Percentiles rank a stretch among this genome's conserved stretches.
These are phyloP conservation scores for Rapana venosa DNA, from an alignment of 2,888 invertebrate species.

Conservation along the genomic window DNA sequence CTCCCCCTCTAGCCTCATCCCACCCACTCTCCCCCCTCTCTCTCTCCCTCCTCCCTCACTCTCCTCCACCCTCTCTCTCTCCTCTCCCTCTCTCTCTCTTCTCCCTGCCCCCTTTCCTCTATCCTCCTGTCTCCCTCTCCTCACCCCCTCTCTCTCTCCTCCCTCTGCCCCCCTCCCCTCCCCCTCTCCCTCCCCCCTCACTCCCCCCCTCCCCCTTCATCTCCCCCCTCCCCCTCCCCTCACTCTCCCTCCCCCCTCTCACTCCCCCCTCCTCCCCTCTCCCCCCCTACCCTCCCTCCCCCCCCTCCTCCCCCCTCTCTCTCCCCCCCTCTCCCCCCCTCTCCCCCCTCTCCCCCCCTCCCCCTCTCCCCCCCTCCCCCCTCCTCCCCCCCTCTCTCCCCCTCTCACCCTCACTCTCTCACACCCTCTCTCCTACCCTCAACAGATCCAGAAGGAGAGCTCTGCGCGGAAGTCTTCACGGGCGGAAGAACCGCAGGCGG, in stretches of 20 bases:
- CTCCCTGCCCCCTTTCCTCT: not conserved
- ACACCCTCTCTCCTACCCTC: too few relatives aligned
- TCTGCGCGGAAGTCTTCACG: not conserved
- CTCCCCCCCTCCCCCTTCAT: too few relatives aligned
- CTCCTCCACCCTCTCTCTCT: not conserved
- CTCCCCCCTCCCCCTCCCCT: too few relatives aligned
- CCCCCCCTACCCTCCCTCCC: not conserved
- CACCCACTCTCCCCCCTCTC: too few relatives aligned
- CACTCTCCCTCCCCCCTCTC: too few relatives aligned
- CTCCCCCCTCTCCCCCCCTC: not conserved
- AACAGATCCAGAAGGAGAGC: not conserved
- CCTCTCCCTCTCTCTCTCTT: not conserved
- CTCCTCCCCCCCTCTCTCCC: too few relatives aligned
- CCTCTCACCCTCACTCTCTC: too few relatives aligned
- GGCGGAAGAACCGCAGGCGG: constrained; percentile 38
- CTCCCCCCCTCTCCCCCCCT: not conserved
- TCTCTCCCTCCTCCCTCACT: not conserved
- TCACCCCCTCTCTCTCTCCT: not conserved
- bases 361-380: too few relatives aligned
- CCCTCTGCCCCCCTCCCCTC: not conserved
- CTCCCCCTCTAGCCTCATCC: too few relatives aligned
- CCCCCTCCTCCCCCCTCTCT: not conserved
- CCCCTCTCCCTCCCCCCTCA: too few relatives aligned
- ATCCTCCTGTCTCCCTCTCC: not conserved
- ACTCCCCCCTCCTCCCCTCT: too few relatives aligned